Evolutionary conservation across 2,797 vertebrate genomes (phyloP).

Genomic region (Hypotaenidia okinawae): DNA sequence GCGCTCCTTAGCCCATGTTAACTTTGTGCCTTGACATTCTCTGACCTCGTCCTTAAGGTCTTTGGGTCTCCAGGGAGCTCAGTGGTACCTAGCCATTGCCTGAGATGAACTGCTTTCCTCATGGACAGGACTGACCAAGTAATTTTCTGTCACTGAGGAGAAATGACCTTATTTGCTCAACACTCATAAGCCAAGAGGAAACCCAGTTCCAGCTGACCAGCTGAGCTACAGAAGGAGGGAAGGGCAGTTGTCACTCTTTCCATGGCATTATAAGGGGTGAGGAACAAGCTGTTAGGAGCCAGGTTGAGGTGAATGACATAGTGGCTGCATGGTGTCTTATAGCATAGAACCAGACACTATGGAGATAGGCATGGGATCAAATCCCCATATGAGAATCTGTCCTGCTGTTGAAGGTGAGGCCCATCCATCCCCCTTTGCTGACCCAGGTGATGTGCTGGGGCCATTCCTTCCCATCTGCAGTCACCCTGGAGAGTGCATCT

Average conservation of each 20-base stretch:
- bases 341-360: background rate
- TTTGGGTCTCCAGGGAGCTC: background rate
- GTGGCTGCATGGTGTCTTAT: background rate
- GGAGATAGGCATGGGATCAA: background rate
- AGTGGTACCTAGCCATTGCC: background rate
- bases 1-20: background rate
- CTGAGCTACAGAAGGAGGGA: conserved; percentile 56
- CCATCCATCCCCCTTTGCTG: background rate
- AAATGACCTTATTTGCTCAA: conserved; percentile 66
- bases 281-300: background rate
- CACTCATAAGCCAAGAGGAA: conserved; percentile 39
- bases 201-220: conserved; percentile 53
- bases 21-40: background rate
- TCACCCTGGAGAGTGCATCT: background rate
- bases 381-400: background rate
- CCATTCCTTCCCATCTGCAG: fast-evolving
- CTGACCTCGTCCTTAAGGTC: background rate
- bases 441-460: background rate
- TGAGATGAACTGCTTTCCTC: conserved; percentile 27
- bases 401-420: background rate
- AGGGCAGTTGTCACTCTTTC: conserved; percentile 23
- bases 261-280: background rate
- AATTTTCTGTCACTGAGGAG: conserved; percentile 58
- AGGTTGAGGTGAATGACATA: background rate
- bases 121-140: background rate